Base-by-base conservation (phyloP, 1,140 invertebrate species). In the Protaetia brevitarsis region DNA sequence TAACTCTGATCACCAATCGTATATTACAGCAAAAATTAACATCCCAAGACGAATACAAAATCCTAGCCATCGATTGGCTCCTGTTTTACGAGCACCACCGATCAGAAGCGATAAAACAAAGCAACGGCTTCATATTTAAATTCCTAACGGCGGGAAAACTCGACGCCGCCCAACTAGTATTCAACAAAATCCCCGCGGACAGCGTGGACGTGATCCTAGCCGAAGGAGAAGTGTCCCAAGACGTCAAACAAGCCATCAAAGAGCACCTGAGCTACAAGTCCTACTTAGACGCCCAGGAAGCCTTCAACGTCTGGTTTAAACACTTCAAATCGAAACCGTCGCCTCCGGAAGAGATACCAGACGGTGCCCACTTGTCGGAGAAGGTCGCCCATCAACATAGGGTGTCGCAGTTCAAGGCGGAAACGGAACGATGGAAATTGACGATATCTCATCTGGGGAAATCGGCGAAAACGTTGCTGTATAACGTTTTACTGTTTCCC, bases 401-500 rank as follows among this genome's bases (percentile, higher is more conserved):
- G 73, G 81, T 88, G 66, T 88, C 91, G 65, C 87, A 91, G 71
- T 90, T 93, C 72, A 85, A 90, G 69, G 80, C 83, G 8, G 92
- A 95, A 71, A 76, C 90, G 59, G 86, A 89, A 13, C 82, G 72
- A 57, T 97, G 95, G 95, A 87, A 88, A 64, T 78, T 83, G 30
- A 82, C 83, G 7, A 82, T 91, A 63, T 37, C 64, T 11, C 74
- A 76, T 66, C 63, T 72, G 28, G 70, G 71, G 1, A 79, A 77
- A 70, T 68, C 65, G 16, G 89, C 92, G 0, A 89, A 89, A 70
- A 87, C 89, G 56, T 82, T 90, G 27, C 81, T 97, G 1, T 95
- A 92, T 78, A 96, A 96, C 79, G 89, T 97, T 5, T 76, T 97
- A 26, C 76, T 95, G 1, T 97, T 97, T 75, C 90, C 93, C 34